Base-by-base conservation (phyloP, 2,888 invertebrate genomes). In the Tolmerus cingulatus region DNA sequence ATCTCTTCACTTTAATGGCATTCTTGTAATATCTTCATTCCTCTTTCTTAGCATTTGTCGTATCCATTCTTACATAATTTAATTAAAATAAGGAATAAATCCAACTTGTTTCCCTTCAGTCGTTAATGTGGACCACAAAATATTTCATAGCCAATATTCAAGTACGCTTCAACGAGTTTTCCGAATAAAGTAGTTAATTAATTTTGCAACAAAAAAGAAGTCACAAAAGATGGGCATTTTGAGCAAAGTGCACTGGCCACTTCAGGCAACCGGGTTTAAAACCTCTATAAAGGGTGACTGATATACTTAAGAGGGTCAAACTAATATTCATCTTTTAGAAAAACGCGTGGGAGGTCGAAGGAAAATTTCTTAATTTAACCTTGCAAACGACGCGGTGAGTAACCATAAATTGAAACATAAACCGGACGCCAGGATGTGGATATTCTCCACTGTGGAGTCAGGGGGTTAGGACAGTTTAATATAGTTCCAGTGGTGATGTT, bases 401-500 rank as follows among this genome's bases (percentile, higher is more conserved):
- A 76, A 74, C 74, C 51, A 86, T 86, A 78, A 86, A 86, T 78
- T 86, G 78, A 86, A 86, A 66, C 78, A 78, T 78, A 78, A 86
- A 86, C 57, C 86, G 37, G 55, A 86, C 14, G 40, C 86, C 40
- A 78, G 78, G 40, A 86, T 40, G 78, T 43, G 57, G 78, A 46
- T 78, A 66, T 66, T 66, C n/a, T n/a, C 37, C 78, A 30, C 46
- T 78, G 78, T 27, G 57, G 78, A 66, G 46, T 51, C 86, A 23
- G 77, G 77, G 86, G 86, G 55, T 51, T 77, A 51, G 76, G 78
- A 55, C 57, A 57, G 77, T 86, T 78, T 77, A 86, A 86, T 77
- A 86, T 86, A 78, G 86, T 86, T 86, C 78, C 51, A 34, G 86
- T 86, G 86, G 86, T 77, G 76, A 86, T 86, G 77, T 76, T 77